These are phyloP conservation scores for Cyprinodon variegatus DNA, from an alignment of 2,113 vertebrate species.

Conservation along the genomic window DNA sequence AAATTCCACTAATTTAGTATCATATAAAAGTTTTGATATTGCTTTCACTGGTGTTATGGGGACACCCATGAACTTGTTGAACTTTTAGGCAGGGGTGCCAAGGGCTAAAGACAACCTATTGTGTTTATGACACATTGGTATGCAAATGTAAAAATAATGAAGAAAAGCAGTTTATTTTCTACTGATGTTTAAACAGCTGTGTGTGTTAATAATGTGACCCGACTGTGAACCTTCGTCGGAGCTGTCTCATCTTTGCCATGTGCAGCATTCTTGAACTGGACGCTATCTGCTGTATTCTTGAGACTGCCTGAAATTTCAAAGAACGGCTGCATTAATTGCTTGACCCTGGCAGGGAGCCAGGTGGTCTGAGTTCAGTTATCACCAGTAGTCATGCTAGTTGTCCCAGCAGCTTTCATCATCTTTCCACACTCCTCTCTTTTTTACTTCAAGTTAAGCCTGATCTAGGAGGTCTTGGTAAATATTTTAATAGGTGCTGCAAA, in stretches of 20 bases:
- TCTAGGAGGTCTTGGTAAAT: constrained; percentile 22
- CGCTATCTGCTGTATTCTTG: constrained; percentile 47
- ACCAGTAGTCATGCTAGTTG: constrained; percentile 68
- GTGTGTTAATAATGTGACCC: constrained; percentile 62
- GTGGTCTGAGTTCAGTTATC: constrained; percentile 70
- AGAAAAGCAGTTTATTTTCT: constrained; percentile 52
- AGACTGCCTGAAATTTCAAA: constrained; percentile 65
- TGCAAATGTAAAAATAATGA: constrained; percentile 69
- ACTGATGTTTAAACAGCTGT: constrained; percentile 54
- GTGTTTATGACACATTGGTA: constrained; percentile 56
- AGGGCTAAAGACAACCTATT: constrained; percentile 31
- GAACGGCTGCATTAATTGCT: constrained; percentile 75
- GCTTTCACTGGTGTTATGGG: constrained; percentile 21
- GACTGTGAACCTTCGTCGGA: constrained; percentile 57
- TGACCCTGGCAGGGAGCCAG: constrained; percentile 75
- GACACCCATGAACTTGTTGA: constrained; percentile 9
- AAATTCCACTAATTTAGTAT: too few relatives aligned
- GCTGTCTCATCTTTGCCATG: constrained; percentile 58
- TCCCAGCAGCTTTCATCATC: constrained; percentile 38
- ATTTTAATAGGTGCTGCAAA: constrained; percentile 54
- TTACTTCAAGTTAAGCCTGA: constrained; percentile 62
- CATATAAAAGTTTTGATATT: not conserved
- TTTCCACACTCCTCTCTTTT: constrained; percentile 29
- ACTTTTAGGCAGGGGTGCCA: constrained; percentile 35
- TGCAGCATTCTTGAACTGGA: constrained; percentile 28